Percentiles rank a stretch among this genome's conserved stretches.
These are phyloP conservation scores for Oryzaephilus surinamensis DNA, from an alignment of 1,140 invertebrate genomes.

Conservation along the genomic window DNA sequence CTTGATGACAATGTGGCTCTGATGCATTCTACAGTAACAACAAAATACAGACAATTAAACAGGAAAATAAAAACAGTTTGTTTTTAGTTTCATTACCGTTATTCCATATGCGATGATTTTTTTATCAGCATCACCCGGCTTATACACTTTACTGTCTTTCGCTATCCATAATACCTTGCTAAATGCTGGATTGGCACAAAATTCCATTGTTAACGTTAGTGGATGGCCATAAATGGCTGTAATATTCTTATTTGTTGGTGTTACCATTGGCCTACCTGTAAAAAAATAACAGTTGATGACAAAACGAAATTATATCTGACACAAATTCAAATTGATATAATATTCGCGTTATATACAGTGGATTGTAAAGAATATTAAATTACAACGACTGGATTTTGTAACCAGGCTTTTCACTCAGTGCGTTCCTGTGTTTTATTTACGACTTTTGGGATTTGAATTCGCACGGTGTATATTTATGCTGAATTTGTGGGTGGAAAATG, in stretches of 20 bases:
- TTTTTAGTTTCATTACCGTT: conserved; percentile 25
- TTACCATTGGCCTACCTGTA: conserved; percentile 40
- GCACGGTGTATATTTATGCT: neutral
- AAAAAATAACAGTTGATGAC: conserved; percentile 9
- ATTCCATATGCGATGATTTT: conserved; percentile 33
- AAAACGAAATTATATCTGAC: conserved; percentile 8
- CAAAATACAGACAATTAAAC: neutral
- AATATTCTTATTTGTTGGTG: conserved; percentile 40
- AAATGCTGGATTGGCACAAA: conserved; percentile 42
- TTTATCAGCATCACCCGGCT: conserved; percentile 31
- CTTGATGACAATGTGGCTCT: conserved; percentile 40
- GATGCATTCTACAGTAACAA: conserved; percentile 37
- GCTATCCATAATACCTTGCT: conserved; percentile 34
- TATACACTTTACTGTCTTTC: conserved; percentile 28
- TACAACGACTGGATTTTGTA: conserved; percentile 8
- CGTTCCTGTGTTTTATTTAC: conserved; percentile 14
- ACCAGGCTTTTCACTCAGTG: conserved; percentile 11
- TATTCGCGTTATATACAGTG: conserved; percentile 1
- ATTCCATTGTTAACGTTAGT: conserved; percentile 42
- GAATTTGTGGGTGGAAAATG: conserved; percentile 3
- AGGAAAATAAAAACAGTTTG: too few relatives aligned
- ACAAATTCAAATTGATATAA: conserved; percentile 6
- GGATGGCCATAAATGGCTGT: conserved; percentile 43
- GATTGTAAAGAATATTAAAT: conserved; percentile 12
- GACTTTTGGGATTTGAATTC: conserved; percentile 14